These are phyloP conservation scores for Nesometra sesokonis DNA, from an alignment of 35 echinoderm and acorn worm species.

Conservation along the genomic window DNA sequence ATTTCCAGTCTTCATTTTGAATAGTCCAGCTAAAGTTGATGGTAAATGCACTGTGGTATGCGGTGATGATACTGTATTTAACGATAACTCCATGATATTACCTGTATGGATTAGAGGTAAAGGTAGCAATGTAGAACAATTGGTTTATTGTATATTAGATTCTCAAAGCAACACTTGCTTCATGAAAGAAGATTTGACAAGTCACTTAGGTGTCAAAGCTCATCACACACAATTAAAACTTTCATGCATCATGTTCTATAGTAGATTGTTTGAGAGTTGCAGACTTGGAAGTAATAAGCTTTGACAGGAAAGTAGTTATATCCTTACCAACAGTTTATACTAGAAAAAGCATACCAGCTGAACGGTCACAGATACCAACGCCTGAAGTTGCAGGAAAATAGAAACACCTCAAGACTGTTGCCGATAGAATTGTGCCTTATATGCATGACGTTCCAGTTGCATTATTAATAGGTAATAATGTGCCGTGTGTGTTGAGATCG, in stretches of 20 bases:
- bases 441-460: not conserved
- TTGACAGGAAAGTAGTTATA: not conserved
- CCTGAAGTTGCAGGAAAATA: constrained; percentile 5
- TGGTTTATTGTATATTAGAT: constrained; percentile 29
- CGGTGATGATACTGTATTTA: no score
- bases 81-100: constrained; percentile 12
- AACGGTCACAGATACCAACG: constrained; percentile 18
- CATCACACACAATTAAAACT: not conserved
- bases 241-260: no score
- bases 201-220: not conserved
- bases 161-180: constrained; percentile 13
- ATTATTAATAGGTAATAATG: not conserved
- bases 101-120: constrained; percentile 11
- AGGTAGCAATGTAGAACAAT: not conserved
- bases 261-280: no score
- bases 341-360: constrained; percentile 1
- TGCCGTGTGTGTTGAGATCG: not conserved
- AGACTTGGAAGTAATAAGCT: constrained; percentile 3
- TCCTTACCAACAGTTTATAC: constrained; percentile 6
- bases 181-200: not conserved
- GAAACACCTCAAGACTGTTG: not conserved
- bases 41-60: no score
- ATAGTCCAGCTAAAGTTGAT: no score
- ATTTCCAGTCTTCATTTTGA: constrained; percentile 1
- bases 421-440: not conserved